Evolutionary conservation across 2,888 invertebrate genomes (phyloP).

Genomic region (Rhabditoides inermis): DNA sequence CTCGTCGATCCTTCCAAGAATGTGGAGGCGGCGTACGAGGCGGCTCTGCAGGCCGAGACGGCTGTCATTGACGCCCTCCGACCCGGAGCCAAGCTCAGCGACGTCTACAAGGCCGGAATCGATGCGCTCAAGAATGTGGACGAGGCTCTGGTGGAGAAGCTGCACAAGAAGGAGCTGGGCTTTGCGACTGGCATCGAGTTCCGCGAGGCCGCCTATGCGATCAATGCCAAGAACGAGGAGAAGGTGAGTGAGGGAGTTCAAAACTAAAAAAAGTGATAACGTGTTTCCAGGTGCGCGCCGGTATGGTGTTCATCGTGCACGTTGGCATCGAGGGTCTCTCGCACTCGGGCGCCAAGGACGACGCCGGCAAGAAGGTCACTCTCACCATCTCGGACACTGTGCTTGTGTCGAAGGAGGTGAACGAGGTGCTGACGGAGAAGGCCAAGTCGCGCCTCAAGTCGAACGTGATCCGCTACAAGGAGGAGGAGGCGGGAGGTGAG

Average conservation of each 20-base stretch:
- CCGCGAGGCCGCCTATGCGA: conserved; percentile 81
- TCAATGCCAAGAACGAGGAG: conserved; percentile 78
- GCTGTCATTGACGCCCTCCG: conserved; percentile 76
- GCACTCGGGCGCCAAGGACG: conserved; percentile 77
- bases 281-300: conserved; percentile 39
- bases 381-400: conserved; percentile 93
- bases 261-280: neutral
- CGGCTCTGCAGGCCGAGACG: conserved; percentile 78
- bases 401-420: conserved; percentile 61
- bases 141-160: conserved; percentile 73
- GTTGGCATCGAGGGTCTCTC: conserved; percentile 78
- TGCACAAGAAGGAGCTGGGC: conserved; percentile 69
- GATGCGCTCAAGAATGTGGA: conserved; percentile 76
- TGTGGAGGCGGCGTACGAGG: conserved; percentile 71
- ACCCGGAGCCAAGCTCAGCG: conserved; percentile 69
- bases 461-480: conserved; percentile 28
- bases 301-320: conserved; percentile 92
- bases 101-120: conserved; percentile 77
- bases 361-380: conserved; percentile 73
- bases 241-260: conserved; percentile 61
- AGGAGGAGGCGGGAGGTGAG: conserved; percentile 14
- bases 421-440: conserved; percentile 66
- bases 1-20: conserved; percentile 79
- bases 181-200: conserved; percentile 98
- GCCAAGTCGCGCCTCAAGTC: conserved; percentile 56